Evolutionary conservation across 1,140 invertebrate genomes (phyloP).

Genomic region (Euborellia annulipes): DNA sequence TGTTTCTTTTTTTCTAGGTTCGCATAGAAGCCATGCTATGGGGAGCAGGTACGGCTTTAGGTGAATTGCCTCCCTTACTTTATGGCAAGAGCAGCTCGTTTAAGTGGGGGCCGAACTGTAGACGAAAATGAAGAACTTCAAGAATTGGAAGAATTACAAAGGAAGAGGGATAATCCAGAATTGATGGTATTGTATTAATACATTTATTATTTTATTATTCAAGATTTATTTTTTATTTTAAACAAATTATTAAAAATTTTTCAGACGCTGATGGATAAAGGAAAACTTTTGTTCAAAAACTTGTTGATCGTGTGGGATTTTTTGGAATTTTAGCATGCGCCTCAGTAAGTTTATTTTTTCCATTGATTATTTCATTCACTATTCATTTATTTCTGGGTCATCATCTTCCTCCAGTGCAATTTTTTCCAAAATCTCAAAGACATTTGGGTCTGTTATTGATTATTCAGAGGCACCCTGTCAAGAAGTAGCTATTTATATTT

Average conservation of each 20-base stretch:
- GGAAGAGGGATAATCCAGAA: constrained; percentile 34
- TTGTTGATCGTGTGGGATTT: constrained; percentile 93
- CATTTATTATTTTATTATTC: constrained; percentile 2
- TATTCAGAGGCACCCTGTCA: too few relatives aligned
- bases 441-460: too few relatives aligned
- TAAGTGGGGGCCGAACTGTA: constrained; percentile 45
- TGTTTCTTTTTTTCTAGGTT: too few relatives aligned
- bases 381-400: too few relatives aligned
- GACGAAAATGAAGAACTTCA: constrained; percentile 60
- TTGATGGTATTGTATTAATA: constrained; percentile 17
- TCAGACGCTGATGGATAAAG: constrained; percentile 52
- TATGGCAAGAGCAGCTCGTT: constrained; percentile 83
- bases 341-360: constrained; percentile 68
- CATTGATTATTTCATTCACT: too few relatives aligned
- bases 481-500: too few relatives aligned
- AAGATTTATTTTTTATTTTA: neutral
- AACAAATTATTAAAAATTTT: constrained; percentile 11
- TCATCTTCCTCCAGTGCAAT: too few relatives aligned
- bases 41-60: constrained; percentile 93
- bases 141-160: constrained; percentile 57
- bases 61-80: constrained; percentile 76
- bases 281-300: constrained; percentile 78
- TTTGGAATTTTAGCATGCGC: constrained; percentile 95
- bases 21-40: constrained; percentile 94
- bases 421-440: too few relatives aligned